Base-by-base conservation (phyloP, 2,113 vertebrate species). In the Arizona elegans region DNA sequence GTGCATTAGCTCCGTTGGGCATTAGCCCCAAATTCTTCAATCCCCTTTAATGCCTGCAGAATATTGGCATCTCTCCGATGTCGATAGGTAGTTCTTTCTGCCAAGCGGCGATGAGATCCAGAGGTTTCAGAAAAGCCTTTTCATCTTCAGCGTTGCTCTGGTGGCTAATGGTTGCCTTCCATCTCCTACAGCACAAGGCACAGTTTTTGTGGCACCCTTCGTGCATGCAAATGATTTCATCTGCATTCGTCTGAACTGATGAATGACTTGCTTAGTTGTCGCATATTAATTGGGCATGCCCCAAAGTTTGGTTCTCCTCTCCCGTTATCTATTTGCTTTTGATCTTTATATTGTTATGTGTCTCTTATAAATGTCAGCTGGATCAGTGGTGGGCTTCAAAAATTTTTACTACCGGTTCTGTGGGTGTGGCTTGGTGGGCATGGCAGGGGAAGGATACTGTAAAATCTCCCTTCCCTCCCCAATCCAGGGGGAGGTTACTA, bases 1-100 rank as follows among this genome's bases (percentile, higher is more conserved):
- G 43, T 4, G 70, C 87, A 92, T 89, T 65, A 81, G 52, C 87
- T 92, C 23, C 33, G 4, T 55, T 8, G 3, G 38, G 62, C 52
- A 89, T 92, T 89, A 81, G 87, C 11, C 38, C 62, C 88, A 56
- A 89, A 65, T 75, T 58, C 87, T 92, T 56, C 56, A 26, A 89
- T 85, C 53, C 81, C 65, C 13, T 38, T 58, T 89, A 62, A 92
- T 87, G 85, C 91, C 85, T 75, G 38, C 24, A 10, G 86, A 70
- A 81, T 58, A 89, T 89, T 56, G 92, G 33, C 87, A 47, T 43
- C 53, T 85, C 12, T 85, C 53, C 7, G 24, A n/a, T 15, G 38
- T 3, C 21, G 43, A 29, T 17, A 81, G 53, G 87, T 52, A 81
- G 62, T 19, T 11, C n/a, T 24, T 55, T 75, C 38, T 29, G 62